Percentiles rank a stretch among this genome's conserved stretches.
phyloP scores from a whole-genome alignment of 2,113 vertebrate genomes.

The Apteryx owenii region DNA sequence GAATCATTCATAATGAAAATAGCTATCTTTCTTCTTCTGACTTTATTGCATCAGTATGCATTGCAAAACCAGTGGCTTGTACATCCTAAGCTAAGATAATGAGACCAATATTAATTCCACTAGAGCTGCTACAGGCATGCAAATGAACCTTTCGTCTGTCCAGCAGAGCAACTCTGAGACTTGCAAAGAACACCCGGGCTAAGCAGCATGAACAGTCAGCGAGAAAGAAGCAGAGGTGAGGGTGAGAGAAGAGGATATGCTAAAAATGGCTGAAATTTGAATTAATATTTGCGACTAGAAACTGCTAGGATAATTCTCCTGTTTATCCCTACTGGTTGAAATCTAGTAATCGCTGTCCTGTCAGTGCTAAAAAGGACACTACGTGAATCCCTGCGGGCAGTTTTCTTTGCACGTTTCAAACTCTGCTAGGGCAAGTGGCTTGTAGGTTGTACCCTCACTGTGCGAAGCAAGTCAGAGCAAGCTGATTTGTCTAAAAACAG shows the following conservation, averaged over 20 bases:
- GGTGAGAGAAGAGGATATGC: background rate
- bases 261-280: background rate
- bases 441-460: fast-evolving
- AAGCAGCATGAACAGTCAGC: background rate
- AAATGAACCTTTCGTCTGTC: conserved; percentile 13
- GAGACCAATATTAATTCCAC: conserved; percentile 43
- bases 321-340: background rate
- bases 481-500: background rate
- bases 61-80: background rate
- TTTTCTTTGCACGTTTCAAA: fast-evolving
- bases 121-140: background rate
- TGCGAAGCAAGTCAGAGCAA: background rate
- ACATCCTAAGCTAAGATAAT: conserved; percentile 33
- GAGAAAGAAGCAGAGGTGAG: background rate
- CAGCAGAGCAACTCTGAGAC: background rate
- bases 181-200: background rate
- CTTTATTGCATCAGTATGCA: background rate
- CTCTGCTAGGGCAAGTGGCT: background rate
- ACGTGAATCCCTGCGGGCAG: fast-evolving
- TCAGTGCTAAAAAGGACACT: too few species aligned
- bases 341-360: fast-evolving
- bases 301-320: background rate
- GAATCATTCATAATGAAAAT: background rate
- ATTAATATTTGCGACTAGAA: background rate
- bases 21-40: background rate